Evolutionary conservation across 1,140 invertebrate genomes (phyloP), one percentile per base, ranked within the genome.

Genomic region (Chrysomallon squamiferum): DNA sequence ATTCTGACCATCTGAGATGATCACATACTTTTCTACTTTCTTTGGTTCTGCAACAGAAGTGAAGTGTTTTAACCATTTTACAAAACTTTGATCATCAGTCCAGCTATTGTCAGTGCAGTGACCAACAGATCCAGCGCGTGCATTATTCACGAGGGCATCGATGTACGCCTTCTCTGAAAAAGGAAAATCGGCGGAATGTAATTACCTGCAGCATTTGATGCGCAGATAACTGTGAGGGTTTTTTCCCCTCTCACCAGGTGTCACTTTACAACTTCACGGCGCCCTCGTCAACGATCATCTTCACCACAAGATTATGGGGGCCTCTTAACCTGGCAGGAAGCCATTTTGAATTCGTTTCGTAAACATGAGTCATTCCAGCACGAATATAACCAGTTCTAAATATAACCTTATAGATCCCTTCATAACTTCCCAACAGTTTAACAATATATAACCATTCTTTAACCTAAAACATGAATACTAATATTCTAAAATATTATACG

Each of bases 171-270:
- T 65, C 80, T 59, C 18, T 78, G 77, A 58, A 78, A 83, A 41
- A 82, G 74, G 30, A 79, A 71, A 35, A 75, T 54, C 22, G 81
- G 81, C 54, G 81, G 77, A 38, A 79, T 52, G 52, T 59, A 69
- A 43, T 43, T 71, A 11, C 78, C 78, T 54, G 54, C 58, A 57
- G 81, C 81, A 67, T 30, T 72, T 22, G 73, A 58, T 6, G 66
- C 58, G 59, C 67, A 65, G 33, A 64, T 43, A 25, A 78, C 25
- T 18, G 35, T 79, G 1, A 78, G 69, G 25, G 71, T 61, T 72
- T 76, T 38, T 80, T 32, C 84, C 86, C 27, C 82, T 60, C 76
- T 88, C 86, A 4, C 72, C 84, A 62, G 82, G 85, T 9, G 82
- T 86, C 15, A 86, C 60, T 62, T 77, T 66, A 41, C 82, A 6